Conservation (phyloP, 2,113 vertebrate genomes). For the Leptosomus discolor region DNA sequence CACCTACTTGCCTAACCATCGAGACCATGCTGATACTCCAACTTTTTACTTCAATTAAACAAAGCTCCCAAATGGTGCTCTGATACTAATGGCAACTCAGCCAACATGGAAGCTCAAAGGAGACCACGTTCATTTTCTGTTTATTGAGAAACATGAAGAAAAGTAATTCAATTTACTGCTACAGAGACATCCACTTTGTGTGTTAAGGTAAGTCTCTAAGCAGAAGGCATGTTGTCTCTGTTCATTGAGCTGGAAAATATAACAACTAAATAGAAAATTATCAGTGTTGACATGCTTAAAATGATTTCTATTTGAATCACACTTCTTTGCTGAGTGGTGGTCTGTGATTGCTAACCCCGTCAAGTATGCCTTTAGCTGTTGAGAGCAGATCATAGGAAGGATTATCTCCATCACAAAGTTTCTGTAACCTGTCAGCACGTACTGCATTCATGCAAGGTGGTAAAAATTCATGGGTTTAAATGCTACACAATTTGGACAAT, state of each 20-base stretch:
- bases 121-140: neutral
- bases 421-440: neutral
- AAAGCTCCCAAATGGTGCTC: neutral
- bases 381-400: neutral
- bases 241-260: neutral
- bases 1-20: neutral
- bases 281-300: neutral
- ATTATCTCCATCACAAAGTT: neutral
- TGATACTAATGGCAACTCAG: neutral
- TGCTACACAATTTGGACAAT: neutral
- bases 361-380: neutral
- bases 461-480: neutral
- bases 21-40: neutral
- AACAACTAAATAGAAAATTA: slow-evolving; percentile 1
- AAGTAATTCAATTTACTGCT: neutral
- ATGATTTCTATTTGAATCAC: neutral
- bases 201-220: neutral
- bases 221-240: neutral
- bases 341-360: neutral
- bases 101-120: neutral
- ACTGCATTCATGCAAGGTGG: neutral
- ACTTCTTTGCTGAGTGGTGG: neutral
- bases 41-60: neutral
- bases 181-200: neutral
- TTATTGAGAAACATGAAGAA: neutral